These are phyloP conservation scores for Drosophila crucigera DNA, from an alignment of 2,888 invertebrate genomes.

Conservation along the genomic window DNA sequence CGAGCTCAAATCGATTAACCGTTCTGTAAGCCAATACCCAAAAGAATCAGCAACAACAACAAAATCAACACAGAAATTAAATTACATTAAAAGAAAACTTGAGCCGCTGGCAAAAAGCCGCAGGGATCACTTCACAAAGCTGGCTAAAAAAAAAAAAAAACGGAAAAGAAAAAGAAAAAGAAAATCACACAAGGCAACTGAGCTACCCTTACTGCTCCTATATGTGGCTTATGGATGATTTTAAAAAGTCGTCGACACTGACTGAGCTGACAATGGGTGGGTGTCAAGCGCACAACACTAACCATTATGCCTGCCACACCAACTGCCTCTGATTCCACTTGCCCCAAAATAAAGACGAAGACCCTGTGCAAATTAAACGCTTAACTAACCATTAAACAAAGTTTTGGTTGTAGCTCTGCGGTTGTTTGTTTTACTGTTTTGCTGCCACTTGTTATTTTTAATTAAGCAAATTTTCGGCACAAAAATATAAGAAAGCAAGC, in stretches of 20 bases:
- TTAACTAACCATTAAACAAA: slow-evolving; percentile 78
- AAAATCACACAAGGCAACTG: background rate
- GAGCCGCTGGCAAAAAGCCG: slow-evolving; percentile 53
- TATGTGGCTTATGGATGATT: slow-evolving; percentile 55
- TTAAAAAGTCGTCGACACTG: slow-evolving; percentile 61
- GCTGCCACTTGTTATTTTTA: slow-evolving; percentile 73
- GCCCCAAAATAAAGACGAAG: slow-evolving; percentile 17
- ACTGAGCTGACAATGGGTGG: slow-evolving; percentile 20
- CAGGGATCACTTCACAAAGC: slow-evolving; percentile 40
- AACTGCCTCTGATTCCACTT: background rate
- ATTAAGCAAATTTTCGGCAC: slow-evolving; percentile 75
- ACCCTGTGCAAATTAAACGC: slow-evolving; percentile 72
- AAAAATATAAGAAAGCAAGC: slow-evolving; percentile 69
- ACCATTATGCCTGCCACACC: background rate
- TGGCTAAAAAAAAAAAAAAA: slow-evolving; percentile 12
- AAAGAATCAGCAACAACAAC: background rate
- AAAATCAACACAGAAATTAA: slow-evolving; percentile 18
- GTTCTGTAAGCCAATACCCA: background rate
- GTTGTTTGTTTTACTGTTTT: slow-evolving; percentile 45
- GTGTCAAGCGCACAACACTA: background rate
- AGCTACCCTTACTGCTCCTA: slow-evolving; percentile 5
- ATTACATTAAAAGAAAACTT: slow-evolving; percentile 55
- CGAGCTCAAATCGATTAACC: slow-evolving; percentile 17
- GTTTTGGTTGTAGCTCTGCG: slow-evolving; percentile 77
- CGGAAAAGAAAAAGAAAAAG: background rate